Evolutionary conservation across 2,113 vertebrate species (phyloP).

Genomic region (Thamnophis sirtalis): DNA sequence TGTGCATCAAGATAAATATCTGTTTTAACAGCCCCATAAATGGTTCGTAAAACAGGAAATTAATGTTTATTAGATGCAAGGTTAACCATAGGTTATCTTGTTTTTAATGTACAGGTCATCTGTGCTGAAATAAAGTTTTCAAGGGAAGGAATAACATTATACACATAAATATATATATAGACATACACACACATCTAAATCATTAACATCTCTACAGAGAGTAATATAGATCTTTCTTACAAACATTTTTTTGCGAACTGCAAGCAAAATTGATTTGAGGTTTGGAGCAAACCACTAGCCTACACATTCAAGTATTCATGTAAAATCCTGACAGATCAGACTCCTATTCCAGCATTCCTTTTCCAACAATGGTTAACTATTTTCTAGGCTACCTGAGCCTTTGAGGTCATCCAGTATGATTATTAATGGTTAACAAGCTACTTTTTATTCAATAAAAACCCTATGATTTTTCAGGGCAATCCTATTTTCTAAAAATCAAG

Average conservation of each 20-base stretch:
- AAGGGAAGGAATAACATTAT: neutral
- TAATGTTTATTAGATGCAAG: conserved; percentile 9
- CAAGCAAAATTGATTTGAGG: neutral
- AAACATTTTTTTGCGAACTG: neutral
- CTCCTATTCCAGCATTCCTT: neutral
- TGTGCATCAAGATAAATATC: conserved; percentile 12
- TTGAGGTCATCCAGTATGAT: neutral
- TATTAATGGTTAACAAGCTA: neutral
- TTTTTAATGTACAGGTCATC: neutral
- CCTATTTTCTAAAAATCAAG: neutral
- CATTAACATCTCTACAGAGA: neutral
- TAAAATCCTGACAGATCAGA: neutral
- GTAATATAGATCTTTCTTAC: neutral
- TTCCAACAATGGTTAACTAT: neutral
- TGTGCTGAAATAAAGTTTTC: neutral
- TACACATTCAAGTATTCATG: neutral
- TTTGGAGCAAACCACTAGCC: neutral
- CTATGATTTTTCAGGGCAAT: neutral
- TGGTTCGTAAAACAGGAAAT: conserved; percentile 18
- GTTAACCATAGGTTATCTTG: neutral
- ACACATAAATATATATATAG: neutral
- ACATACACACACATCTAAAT: neutral
- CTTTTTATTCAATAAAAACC: neutral
- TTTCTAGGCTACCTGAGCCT: neutral
- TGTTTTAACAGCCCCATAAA: conserved; percentile 3